A percentile compares a stretch with the other conserved stretches of the same genome.
Evolutionary conservation across 2,797 vertebrate species (phyloP).

Genomic region (Amphiprion clarkii): DNA sequence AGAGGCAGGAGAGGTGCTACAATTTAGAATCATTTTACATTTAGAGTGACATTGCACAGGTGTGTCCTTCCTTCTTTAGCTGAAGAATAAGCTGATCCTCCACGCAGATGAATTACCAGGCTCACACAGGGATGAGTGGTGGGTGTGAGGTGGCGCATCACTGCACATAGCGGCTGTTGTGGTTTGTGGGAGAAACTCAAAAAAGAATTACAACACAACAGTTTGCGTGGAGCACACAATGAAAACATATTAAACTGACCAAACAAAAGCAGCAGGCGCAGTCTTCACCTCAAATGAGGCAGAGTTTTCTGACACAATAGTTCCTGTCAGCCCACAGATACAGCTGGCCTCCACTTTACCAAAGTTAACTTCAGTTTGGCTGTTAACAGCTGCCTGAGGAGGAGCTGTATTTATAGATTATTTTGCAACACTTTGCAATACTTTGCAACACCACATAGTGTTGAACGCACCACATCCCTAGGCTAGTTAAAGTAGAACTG

Average conservation of each 20-base stretch:
- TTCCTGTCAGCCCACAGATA: constrained; percentile 44
- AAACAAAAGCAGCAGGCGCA: constrained; percentile 42
- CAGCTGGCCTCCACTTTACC: constrained; percentile 41
- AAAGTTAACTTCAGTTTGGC: constrained; percentile 52
- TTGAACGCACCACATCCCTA: constrained; percentile 33
- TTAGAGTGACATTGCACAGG: no score
- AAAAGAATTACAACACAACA: constrained; percentile 1
- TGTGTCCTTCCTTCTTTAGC: no score
- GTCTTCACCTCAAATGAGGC: constrained; percentile 10
- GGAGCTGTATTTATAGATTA: constrained; percentile 51
- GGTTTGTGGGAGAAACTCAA: constrained; percentile 32
- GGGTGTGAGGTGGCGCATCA: constrained; percentile 32
- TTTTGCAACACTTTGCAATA: constrained; percentile 66
- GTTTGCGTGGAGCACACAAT: constrained; percentile 29
- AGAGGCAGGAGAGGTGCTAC: no score
- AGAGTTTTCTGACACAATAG: constrained; percentile 35
- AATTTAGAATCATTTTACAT: no score
- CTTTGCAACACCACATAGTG: constrained; percentile 41
- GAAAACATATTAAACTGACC: constrained; percentile 49
- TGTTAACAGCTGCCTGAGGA: constrained; percentile 44
- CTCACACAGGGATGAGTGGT: constrained; percentile 31
- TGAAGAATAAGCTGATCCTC: constrained; percentile 11
- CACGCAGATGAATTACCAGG: constrained; percentile 46
- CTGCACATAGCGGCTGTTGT: constrained; percentile 41
- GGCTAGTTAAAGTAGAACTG: constrained; percentile 31